Percentiles rank a stretch among this genome's conserved stretches.
These are phyloP conservation scores for Pocillopora verrucosa DNA, from an alignment of 64 coral and sea anemone genomes.

Conservation along the genomic window DNA sequence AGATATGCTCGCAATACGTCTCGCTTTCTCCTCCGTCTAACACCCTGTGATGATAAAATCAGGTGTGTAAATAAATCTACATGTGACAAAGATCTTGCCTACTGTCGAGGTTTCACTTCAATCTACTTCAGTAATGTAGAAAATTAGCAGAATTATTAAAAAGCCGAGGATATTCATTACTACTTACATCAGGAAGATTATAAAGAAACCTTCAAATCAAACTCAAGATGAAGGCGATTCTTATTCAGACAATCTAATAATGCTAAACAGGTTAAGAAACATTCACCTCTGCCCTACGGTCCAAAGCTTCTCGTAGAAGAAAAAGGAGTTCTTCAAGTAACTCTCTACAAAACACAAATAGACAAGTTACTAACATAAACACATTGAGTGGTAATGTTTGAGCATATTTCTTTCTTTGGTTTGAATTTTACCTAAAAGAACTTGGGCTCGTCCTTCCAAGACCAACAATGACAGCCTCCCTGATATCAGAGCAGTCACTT, in stretches of 20 bases:
- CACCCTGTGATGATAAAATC: slow-evolving; percentile 55
- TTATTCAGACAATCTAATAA: too few species aligned
- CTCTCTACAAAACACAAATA: slow-evolving; percentile 60
- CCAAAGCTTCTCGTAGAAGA: slow-evolving; percentile 72
- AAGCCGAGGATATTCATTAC: too few species aligned
- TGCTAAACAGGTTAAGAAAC: background rate
- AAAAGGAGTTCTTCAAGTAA: slow-evolving; percentile 90
- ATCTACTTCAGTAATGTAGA: background rate
- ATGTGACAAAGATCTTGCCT: too few species aligned
- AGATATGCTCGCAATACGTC: slow-evolving; percentile 84
- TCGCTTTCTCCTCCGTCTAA: slow-evolving; percentile 88
- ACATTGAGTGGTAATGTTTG: too few species aligned
- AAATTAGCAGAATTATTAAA: too few species aligned
- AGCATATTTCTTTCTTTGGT: background rate
- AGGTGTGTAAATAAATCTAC: background rate
- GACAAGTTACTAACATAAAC: background rate
- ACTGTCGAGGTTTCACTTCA: too few species aligned
- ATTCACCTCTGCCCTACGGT: slow-evolving; percentile 87
- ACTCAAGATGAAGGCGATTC: too few species aligned
- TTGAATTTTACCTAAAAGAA: slow-evolving; percentile 81
- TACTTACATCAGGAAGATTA: too few species aligned
- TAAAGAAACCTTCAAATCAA: too few species aligned
- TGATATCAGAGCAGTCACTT: slow-evolving; percentile 84
- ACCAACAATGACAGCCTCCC: slow-evolving; percentile 86
- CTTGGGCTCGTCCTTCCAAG: slow-evolving; percentile 89